Base-by-base conservation (phyloP, 1,140 invertebrate genomes). In the Zaprionus kolodkinae region DNA sequence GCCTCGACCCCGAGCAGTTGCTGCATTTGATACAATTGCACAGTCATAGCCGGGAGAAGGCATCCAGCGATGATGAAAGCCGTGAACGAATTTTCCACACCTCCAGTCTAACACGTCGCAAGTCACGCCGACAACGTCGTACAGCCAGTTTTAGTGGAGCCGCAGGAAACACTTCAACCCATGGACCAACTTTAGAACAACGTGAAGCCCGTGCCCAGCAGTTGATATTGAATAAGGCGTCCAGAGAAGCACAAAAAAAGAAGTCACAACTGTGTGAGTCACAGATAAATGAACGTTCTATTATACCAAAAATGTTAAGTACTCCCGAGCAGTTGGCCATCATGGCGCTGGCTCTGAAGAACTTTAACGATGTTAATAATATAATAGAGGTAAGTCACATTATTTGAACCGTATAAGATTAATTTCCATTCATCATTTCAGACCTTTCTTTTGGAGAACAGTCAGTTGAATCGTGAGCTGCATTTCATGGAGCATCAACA, bases 381-480 rank as follows among this genome's bases (percentile, higher is more conserved):
- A 92, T 92, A 9, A 91, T 92, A 50, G 79, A 92, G 79, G 91
- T 91, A 50, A 74, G 75, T 65, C 9, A 15, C 21, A 15, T 45
- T 7, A 6, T 40, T 2, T n/a, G 13, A n/a, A n/a, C 5, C 12
- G 4, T 13, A 13, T 40, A 13, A 0, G 12, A 45, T 15, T 15
- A 9, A 15, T 45, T 45, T 45, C 6, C 9, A 2, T 45, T n/a
- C 7, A 7, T 43, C n/a, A 50, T 61, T 65, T 30, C 77, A 94
- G 94, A 93, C 93, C 17, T 94, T 93, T 64, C 85, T 93, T 57
- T 67, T 94, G 45, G 72, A 93, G 70, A 78, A 93, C 9, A 92
- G 88, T 12, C 66, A 85, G 61, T 35, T 94, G 0, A 92, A 91
- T n/a, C 73, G 89, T 11, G 92, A 94, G 72, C 79, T 94, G 5